Evolutionary conservation across 2,797 vertebrate genomes (phyloP), one percentile per base, ranked within the genome.

Genomic region (Australoheros facetus): DNA sequence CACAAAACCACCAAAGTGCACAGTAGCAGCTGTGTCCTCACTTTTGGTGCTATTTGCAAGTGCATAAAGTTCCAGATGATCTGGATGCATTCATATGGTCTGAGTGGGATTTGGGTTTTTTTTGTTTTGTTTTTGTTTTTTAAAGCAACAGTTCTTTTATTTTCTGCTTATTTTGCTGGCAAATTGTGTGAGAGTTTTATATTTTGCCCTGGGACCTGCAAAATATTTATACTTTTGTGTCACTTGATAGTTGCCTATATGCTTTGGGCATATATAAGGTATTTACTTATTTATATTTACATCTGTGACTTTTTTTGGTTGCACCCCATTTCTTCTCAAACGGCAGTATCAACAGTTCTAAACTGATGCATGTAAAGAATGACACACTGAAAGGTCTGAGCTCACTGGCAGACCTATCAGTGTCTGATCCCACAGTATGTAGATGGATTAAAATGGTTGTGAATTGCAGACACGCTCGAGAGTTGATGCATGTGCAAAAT

Each of bases 231-330:
- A 19, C 13, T 30, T 51, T 69, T 69, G 64, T 51, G 17, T 51
- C 64, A 69, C 5, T 6, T 74, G 45, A 19, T 53, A 21, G 14
- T 45, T 37, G 42, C 56, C 12, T 59, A 12, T 5, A 11, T 77
- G 26, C 77, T 72, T 6, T 5, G 19, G 42, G 60, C 53, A 45
- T 2, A 28, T n/a, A 28, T n/a, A 9, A 3, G 4, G 12, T 54
- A 32, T 57, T 88, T 32, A 85, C 37, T 75, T 75, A 70, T 75
- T 81, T 11, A 83, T 69, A 21, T 56, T 51, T 21, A 53, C 72
- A 74, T 73, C 78, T 77, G 73, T 70, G 12, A 57, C 26, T 42
- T 55, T 0, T 10, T 10, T 62, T 23, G 26, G 45, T 28, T 66
- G 62, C 21, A 28, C 8, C 62, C 62, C 42, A 39, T 66, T 66